Evolutionary conservation across 2,113 vertebrate genomes (phyloP).

Genomic region (Ornithorhynchus anatinus): DNA sequence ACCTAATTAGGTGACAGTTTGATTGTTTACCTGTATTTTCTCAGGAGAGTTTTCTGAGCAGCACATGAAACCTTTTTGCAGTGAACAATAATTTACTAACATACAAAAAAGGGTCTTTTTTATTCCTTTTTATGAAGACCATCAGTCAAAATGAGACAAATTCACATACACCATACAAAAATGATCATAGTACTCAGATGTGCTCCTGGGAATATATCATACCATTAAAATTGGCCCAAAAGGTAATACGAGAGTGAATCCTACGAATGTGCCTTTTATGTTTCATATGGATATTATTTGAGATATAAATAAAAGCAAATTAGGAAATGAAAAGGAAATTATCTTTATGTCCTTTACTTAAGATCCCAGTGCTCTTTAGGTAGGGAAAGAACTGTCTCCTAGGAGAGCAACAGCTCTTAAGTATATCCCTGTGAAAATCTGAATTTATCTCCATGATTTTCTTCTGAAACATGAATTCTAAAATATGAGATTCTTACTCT

Average conservation of each 20-base stretch:
- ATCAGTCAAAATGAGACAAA: neutral
- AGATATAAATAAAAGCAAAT: no score
- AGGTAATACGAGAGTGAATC: neutral
- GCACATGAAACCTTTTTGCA: no score
- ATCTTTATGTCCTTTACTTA: neutral
- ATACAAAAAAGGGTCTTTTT: rapidly evolving
- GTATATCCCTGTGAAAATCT: no score
- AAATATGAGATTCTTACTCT: no score
- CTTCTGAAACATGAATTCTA: no score
- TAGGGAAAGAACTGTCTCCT: neutral
- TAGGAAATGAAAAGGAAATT: neutral
- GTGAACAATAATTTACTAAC: no score
- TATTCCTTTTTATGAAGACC: neutral
- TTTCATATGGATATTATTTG: neutral
- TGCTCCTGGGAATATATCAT: neutral
- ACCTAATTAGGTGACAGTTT: neutral
- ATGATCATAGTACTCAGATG: neutral
- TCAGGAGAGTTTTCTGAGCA: no score
- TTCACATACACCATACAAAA: neutral
- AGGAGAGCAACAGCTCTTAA: no score
- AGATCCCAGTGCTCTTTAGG: neutral
- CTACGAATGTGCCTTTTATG: neutral
- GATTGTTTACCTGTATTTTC: no score
- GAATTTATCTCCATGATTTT: no score
- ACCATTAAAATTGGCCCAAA: neutral